These are phyloP conservation scores for Propithecus perrieri DNA, from an alignment of 2,797 vertebrate genomes.

Conservation along the genomic window DNA sequence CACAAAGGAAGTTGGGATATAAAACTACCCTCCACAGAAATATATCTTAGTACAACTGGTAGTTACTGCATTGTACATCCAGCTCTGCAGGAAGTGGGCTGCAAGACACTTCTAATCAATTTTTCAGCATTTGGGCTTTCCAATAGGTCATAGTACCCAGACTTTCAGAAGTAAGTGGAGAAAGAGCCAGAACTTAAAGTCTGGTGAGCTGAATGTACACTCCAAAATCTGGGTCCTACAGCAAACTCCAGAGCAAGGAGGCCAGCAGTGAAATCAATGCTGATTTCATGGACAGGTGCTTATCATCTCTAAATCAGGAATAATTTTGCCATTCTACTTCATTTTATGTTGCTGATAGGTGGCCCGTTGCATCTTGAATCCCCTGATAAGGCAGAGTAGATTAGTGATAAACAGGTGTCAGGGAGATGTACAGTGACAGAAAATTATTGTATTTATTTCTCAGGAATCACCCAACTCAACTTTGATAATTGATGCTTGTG, in stretches of 20 bases:
- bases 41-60: background rate
- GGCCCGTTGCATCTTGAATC: background rate
- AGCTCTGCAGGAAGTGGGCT: background rate
- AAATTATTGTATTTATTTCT: background rate
- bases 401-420: background rate
- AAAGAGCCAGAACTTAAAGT: background rate
- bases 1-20: conserved; percentile 51
- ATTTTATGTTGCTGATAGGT: background rate
- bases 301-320: background rate
- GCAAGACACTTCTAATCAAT: background rate
- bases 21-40: conserved; percentile 57
- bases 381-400: background rate
- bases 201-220: background rate
- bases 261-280: background rate
- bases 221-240: background rate
- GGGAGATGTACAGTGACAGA: background rate
- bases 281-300: background rate
- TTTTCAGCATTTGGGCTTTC: background rate
- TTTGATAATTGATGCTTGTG: background rate
- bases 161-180: background rate
- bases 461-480: background rate
- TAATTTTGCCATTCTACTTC: background rate
- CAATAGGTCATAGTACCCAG: background rate
- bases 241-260: background rate
- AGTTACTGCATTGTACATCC: background rate